A percentile compares a stretch with the other conserved stretches of the same genome.
phyloP scores from a whole-genome alignment of 2,113 vertebrate species.

The Hipposideros armiger region DNA sequence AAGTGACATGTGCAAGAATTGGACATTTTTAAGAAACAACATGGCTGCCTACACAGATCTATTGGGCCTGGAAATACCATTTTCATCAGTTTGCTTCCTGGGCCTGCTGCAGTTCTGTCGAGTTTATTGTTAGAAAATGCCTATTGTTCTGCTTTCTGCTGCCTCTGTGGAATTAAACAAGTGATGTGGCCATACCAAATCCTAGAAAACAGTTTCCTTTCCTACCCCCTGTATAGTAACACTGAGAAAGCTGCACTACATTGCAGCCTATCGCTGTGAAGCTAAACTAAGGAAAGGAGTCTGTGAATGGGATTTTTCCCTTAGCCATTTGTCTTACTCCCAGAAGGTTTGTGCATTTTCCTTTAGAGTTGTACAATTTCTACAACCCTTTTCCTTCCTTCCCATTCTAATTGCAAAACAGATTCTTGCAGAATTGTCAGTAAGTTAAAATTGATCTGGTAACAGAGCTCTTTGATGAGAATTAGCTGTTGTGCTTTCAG shows the following conservation, averaged over 20 bases:
- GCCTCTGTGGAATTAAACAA: background rate
- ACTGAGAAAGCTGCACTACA: background rate
- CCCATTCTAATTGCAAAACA: slow-evolving; percentile 44
- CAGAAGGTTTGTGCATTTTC: background rate
- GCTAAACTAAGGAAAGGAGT: background rate
- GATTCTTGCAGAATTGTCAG: slow-evolving; percentile 11
- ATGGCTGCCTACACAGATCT: background rate
- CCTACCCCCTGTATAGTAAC: background rate
- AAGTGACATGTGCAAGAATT: background rate
- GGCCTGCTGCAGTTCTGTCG: background rate
- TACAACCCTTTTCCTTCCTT: background rate
- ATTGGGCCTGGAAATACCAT: background rate
- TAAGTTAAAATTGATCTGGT: slow-evolving; percentile 32
- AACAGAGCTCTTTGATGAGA: background rate
- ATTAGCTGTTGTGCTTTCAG: slow-evolving; percentile 1
- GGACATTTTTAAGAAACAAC: slow-evolving; percentile 10
- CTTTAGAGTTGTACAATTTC: background rate
- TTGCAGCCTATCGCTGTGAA: background rate
- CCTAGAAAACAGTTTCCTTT: background rate
- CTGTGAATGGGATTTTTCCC: background rate
- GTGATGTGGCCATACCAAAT: background rate
- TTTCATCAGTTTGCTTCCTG: background rate
- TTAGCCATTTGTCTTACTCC: background rate
- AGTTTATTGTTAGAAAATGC: slow-evolving; percentile 48
- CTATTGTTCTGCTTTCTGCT: background rate